Conservation (phyloP, 2,888 invertebrate genomes). For the Folsomia manolachei region DNA sequence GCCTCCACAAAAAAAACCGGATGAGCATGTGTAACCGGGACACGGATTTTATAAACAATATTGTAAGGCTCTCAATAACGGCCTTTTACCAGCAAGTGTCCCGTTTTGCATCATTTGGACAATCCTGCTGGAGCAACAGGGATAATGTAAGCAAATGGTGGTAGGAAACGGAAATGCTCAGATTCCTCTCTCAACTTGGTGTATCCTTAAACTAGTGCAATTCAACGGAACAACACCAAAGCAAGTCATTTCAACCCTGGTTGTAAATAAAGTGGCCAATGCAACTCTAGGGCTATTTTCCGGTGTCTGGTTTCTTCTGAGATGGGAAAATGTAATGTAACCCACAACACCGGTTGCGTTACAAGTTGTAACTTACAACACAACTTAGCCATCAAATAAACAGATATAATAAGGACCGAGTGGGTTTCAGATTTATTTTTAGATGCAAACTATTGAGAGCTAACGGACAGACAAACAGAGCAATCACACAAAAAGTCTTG, state of each 20-base stretch:
- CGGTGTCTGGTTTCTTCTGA: conserved; percentile 50
- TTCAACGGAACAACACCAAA: conserved; percentile 20
- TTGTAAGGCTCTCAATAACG: neutral
- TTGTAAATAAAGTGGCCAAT: too few species aligned
- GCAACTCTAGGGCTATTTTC: conserved; percentile 44
- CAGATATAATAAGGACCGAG: too few species aligned
- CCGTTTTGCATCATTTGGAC: conserved; percentile 11
- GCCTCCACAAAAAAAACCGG: too few species aligned
- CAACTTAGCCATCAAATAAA: too few species aligned
- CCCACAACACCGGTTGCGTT: neutral
- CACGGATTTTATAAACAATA: neutral
- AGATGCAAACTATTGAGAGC: too few species aligned
- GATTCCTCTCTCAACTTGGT: conserved; percentile 28
- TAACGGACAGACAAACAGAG: too few species aligned
- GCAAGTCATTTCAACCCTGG: too few species aligned
- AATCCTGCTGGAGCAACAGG: conserved; percentile 6
- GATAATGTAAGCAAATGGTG: neutral
- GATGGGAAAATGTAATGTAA: conserved; percentile 37
- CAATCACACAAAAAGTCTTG: too few species aligned
- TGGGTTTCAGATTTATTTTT: too few species aligned
- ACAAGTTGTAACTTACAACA: neutral
- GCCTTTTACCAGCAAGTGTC: conserved; percentile 11
- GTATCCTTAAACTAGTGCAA: too few species aligned
- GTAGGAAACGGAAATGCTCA: conserved; percentile 51
- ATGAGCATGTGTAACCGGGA: too few species aligned